Conservation (phyloP, 2,113 vertebrate species). For the Amblyopsis rosae region DNA sequence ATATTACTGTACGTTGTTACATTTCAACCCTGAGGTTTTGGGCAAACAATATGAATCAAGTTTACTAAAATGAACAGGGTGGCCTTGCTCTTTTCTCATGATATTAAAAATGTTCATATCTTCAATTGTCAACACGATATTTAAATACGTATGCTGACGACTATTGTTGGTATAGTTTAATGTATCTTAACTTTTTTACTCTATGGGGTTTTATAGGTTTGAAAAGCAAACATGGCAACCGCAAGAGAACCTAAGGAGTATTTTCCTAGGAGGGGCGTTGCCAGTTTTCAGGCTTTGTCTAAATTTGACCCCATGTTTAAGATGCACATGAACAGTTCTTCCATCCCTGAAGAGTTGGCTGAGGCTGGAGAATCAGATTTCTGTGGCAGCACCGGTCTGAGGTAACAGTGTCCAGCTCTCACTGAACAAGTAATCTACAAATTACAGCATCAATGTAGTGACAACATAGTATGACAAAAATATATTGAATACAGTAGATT, state of each 20-base stretch:
- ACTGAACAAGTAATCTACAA: too few relatives aligned
- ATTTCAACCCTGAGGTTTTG: too few relatives aligned
- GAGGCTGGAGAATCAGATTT: not conserved
- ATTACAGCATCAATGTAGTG: too few relatives aligned
- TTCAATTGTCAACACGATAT: too few relatives aligned
- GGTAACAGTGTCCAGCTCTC: slow-evolving; percentile 28
- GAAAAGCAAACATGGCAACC: slow-evolving; percentile 30
- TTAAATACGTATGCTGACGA: too few relatives aligned
- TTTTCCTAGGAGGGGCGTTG: not conserved
- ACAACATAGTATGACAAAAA: too few relatives aligned
- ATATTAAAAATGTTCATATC: too few relatives aligned
- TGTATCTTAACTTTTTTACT: not conserved
- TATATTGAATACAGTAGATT: too few relatives aligned
- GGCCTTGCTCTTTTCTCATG: too few relatives aligned
- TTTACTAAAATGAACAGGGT: too few relatives aligned
- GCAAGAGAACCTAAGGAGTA: not conserved
- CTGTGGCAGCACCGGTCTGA: not conserved
- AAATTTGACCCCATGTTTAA: not conserved
- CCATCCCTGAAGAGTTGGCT: not conserved
- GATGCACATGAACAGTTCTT: not conserved
- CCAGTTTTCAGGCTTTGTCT: slow-evolving; percentile 3
- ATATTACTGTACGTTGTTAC: too few relatives aligned
- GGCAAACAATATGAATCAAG: too few relatives aligned
- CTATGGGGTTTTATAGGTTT: slow-evolving; percentile 7
- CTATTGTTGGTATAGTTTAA: not conserved